Base-by-base conservation (phyloP, 2,113 vertebrate genomes). In the Ondatra zibethicus region DNA sequence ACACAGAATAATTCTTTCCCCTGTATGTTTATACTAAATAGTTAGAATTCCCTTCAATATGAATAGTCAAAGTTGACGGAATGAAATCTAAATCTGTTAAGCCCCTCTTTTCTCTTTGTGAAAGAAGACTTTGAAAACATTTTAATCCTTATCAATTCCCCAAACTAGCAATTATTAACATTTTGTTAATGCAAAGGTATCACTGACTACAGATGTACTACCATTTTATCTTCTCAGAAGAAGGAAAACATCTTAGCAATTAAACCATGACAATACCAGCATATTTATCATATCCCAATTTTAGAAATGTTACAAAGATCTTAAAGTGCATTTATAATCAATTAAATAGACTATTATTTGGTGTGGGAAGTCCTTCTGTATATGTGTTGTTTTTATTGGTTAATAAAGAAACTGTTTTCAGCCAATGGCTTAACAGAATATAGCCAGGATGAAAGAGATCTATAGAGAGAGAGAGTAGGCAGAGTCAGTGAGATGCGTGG, bases 261-360 rank as follows among this genome's bases (percentile, higher is more conserved):
- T 91, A 88, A 91, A 85, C 16, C 36, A 84, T 52, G 63, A 52
- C 36, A 88, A 84, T n/a, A 58, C 80, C 82, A 92, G 45, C 50
- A 88, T n/a, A 52, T 68, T 70, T 29, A 6, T 33, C 76, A 33
- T 65, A 88, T 76, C 19, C 50, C 25, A 84, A 75, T 88, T 75
- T 94, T 31, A 88, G n/a, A 96, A 94, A 96, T 88, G 21, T 61
- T 89, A 27, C 66, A 70, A 63, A 63, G 13, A 13, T 77, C 70
- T 88, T 92, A 70, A 88, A 92, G 61, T 84, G 5, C 12, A 77
- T 39, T 70, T 72, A 58, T 11, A 42, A 82, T 82, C 10, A 92
- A 47, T 50, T 76, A 50, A 76, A 88, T 70, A 76, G 73, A 47
- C 52, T 76, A 88, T 68, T 68, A 21, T 58, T 58, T 58, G 19